phyloP scores from a whole-genome alignment of 2,113 vertebrate species.

The Mustela nigripes region DNA sequence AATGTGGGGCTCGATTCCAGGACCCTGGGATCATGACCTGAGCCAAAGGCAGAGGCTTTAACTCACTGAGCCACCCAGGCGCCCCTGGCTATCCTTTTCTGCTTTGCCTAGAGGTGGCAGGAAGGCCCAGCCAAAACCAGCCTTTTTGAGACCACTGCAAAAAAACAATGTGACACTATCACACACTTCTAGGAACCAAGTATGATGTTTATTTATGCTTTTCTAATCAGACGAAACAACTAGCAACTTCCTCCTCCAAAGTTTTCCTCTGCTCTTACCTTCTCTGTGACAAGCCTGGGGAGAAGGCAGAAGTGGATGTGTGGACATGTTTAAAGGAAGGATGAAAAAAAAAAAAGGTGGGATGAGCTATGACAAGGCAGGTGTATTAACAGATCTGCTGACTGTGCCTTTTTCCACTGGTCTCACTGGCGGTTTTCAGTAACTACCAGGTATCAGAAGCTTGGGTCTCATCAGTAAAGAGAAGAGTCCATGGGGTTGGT shows the following conservation, averaged over 20 bases:
- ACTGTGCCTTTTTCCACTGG: background rate
- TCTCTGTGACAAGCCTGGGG: background rate
- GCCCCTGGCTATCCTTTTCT: background rate
- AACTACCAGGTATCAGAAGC: background rate
- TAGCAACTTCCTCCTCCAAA: background rate
- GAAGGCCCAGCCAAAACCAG: background rate
- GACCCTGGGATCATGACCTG: too few relatives aligned
- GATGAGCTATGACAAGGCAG: background rate
- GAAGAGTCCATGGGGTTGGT: background rate
- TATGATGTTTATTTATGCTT: conserved; percentile 71
- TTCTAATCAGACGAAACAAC: background rate
- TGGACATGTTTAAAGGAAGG: background rate
- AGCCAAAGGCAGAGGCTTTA: too few relatives aligned
- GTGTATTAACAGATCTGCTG: background rate
- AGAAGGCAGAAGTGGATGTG: background rate
- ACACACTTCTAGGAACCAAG: background rate
- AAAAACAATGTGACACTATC: background rate
- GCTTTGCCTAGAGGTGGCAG: background rate
- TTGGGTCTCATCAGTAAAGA: background rate
- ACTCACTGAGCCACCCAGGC: too few relatives aligned
- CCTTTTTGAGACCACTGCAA: background rate
- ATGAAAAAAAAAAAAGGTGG: background rate
- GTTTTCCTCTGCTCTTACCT: background rate
- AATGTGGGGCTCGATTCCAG: too few relatives aligned
- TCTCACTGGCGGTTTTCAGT: background rate